Percentiles rank a stretch among this genome's conserved stretches.
These are phyloP conservation scores for Caenorhabditis inopinata DNA, from an alignment of 1,140 invertebrate species.

Conservation along the genomic window DNA sequence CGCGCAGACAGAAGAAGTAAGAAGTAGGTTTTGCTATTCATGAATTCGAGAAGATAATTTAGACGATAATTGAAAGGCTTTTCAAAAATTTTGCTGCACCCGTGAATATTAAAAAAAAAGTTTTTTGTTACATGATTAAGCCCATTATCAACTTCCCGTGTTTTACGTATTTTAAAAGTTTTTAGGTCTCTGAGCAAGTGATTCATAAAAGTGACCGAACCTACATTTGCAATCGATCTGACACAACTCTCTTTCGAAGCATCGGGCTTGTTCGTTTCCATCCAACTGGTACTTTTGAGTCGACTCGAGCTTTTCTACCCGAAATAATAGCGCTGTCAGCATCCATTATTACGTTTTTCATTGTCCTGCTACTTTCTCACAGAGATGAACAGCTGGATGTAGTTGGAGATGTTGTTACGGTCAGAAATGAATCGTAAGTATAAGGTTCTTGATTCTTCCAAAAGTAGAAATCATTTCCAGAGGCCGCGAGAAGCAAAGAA, in stretches of 20 bases:
- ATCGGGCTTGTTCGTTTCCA: conserved; percentile 36
- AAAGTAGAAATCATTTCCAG: background rate
- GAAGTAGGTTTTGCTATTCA: no score
- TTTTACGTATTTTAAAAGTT: no score
- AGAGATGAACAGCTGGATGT: conserved; percentile 22
- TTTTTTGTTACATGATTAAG: no score
- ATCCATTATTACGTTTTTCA: conserved; percentile 57
- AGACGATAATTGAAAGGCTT: no score
- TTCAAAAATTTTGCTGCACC: no score
- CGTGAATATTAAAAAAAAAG: no score
- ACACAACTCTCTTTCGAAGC: conserved; percentile 3
- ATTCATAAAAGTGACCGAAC: conserved; percentile 12
- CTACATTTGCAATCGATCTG: conserved; percentile 1
- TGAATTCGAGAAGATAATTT: no score
- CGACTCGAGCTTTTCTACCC: conserved; percentile 47
- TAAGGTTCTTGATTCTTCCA: background rate
- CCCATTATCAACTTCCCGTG: no score
- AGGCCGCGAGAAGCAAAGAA: background rate
- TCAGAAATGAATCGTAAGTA: conserved; percentile 40
- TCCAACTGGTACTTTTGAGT: conserved; percentile 22
- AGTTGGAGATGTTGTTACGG: conserved; percentile 43
- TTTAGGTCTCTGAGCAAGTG: background rate
- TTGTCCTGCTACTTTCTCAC: conserved; percentile 28
- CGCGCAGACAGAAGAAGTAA: no score
- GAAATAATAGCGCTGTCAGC: conserved; percentile 54